A percentile compares a stretch with the other conserved stretches of the same genome.
Conservation (phyloP, 2,888 invertebrate genomes). For the Nycteola revayana region DNA sequence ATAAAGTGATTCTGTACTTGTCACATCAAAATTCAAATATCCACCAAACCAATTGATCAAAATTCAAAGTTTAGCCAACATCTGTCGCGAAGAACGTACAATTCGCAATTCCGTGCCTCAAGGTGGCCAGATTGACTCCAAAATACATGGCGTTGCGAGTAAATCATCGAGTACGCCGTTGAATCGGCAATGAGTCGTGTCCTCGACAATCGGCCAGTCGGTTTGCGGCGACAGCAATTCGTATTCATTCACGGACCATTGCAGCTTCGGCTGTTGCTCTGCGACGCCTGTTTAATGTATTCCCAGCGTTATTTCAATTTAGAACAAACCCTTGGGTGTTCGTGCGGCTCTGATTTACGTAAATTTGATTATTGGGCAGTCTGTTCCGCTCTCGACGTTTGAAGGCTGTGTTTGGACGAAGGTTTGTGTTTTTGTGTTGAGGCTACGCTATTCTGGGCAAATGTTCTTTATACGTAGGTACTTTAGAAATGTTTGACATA, state of each 20-base stretch:
- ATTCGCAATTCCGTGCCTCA: slow-evolving; percentile 5
- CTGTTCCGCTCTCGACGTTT: no score
- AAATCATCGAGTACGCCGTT: slow-evolving; percentile 58
- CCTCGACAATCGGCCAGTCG: slow-evolving; percentile 67
- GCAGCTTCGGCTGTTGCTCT: slow-evolving; percentile 43
- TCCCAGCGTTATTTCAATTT: slow-evolving; percentile 57
- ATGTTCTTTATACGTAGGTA: no score
- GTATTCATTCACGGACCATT: slow-evolving; percentile 61
- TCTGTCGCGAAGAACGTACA: not conserved
- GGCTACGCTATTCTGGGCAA: no score
- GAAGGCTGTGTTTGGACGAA: no score
- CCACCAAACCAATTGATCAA: no score
- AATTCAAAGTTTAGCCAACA: not conserved
- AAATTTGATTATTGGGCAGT: slow-evolving; percentile 4
- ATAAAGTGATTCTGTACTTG: no score
- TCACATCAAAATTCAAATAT: no score
- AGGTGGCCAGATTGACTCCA: slow-evolving; percentile 34
- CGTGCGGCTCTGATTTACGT: slow-evolving; percentile 7
- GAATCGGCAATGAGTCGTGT: slow-evolving; percentile 67
- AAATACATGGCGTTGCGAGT: slow-evolving; percentile 44
- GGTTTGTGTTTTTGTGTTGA: no score
- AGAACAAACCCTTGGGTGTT: slow-evolving; percentile 41
- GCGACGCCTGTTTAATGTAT: slow-evolving; percentile 46
- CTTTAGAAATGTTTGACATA: no score
- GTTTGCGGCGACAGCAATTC: slow-evolving; percentile 69